A percentile compares a stretch with the other conserved stretches of the same genome.
Conservation (phyloP, 2,113 vertebrate genomes). For the Zootoca vivipara region DNA sequence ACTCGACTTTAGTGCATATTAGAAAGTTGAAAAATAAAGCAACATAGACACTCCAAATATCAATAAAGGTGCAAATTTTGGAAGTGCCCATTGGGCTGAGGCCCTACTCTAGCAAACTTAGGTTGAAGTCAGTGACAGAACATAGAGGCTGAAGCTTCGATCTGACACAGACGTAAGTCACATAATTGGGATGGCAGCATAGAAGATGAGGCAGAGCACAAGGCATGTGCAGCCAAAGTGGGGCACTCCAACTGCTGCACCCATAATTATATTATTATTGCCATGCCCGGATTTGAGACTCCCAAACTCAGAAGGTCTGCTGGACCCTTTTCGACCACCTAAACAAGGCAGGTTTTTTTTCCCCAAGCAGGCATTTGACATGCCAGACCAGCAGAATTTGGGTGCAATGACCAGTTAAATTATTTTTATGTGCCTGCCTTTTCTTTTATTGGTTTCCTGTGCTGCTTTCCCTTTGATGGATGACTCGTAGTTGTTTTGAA, state of each 20-base stretch:
- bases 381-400: neutral
- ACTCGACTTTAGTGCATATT: neutral
- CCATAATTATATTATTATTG: too few relatives aligned
- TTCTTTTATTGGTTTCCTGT: neutral
- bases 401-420: neutral
- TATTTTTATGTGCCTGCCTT: neutral
- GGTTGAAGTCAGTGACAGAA: too few relatives aligned
- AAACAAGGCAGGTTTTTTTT: too few relatives aligned
- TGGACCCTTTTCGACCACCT: too few relatives aligned
- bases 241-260: too few relatives aligned
- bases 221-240: too few relatives aligned
- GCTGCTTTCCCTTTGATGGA: neutral
- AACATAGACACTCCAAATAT: neutral
- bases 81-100: neutral
- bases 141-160: too few relatives aligned
- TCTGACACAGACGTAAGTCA: too few relatives aligned
- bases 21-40: neutral
- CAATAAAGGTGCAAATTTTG: neutral
- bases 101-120: neutral
- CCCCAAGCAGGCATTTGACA: neutral
- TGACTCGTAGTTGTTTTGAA: neutral
- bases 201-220: too few relatives aligned
- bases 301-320: too few relatives aligned
- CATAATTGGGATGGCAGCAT: too few relatives aligned
- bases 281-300: too few relatives aligned